Percentiles rank a stretch among this genome's conserved stretches.
phyloP scores from a whole-genome alignment of 2,113 vertebrate species.

The Melanotaenia duboulayi region DNA sequence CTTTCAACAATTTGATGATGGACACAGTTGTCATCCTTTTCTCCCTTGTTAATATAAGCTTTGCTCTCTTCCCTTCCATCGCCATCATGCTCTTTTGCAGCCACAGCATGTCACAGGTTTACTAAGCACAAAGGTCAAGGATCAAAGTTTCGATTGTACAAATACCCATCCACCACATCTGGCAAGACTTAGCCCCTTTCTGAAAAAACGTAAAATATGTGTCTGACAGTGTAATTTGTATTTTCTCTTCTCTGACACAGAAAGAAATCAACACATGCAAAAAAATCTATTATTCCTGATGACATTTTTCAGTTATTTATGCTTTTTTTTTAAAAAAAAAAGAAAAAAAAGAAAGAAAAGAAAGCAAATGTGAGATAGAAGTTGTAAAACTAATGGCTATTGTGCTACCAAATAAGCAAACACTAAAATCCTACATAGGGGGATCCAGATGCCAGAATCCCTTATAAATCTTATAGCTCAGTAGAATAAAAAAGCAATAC shows the following conservation, averaged over 20 bases:
- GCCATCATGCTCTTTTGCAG: constrained; percentile 36
- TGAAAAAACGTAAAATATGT: constrained; percentile 58
- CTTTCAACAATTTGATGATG: constrained; percentile 25
- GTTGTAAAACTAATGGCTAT: constrained; percentile 81
- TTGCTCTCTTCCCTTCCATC: constrained; percentile 61
- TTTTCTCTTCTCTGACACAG: constrained; percentile 71
- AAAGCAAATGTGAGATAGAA: constrained; percentile 76
- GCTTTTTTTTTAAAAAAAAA: constrained; percentile 50
- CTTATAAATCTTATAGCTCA: constrained; percentile 80
- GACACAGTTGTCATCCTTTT: constrained; percentile 37
- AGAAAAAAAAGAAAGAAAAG: neutral
- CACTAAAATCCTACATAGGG: constrained; percentile 81
- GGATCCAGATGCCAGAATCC: constrained; percentile 82
- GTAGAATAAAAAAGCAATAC: constrained; percentile 82
- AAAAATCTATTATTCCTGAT: constrained; percentile 80
- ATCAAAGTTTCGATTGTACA: constrained; percentile 72
- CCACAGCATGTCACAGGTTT: constrained; percentile 57
- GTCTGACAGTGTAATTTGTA: constrained; percentile 62
- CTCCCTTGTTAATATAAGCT: constrained; percentile 51
- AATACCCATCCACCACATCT: constrained; percentile 54
- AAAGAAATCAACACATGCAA: constrained; percentile 80
- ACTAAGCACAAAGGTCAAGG: constrained; percentile 75
- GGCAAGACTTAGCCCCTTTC: constrained; percentile 53
- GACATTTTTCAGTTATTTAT: constrained; percentile 75
- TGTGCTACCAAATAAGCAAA: constrained; percentile 85